Conservation (phyloP, 2,113 vertebrate species). For the Rhagologus leucostigma region DNA sequence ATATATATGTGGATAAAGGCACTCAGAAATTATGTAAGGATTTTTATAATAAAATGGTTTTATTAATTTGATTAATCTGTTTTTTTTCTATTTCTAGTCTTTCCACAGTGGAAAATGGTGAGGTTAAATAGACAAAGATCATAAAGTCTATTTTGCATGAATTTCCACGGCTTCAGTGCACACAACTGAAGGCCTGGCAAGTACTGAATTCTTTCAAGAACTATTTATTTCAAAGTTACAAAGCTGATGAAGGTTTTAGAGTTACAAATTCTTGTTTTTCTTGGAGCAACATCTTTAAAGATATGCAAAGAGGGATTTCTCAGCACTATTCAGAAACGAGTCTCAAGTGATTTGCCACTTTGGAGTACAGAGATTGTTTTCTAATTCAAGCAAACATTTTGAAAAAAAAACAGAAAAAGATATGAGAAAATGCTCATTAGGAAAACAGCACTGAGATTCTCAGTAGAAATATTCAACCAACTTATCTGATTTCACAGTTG, state of each 20-base stretch:
- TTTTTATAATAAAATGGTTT: neutral
- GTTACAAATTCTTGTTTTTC: slow-evolving; percentile 9
- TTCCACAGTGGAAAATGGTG: neutral
- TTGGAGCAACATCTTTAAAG: slow-evolving; percentile 38
- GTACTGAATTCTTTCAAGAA: neutral
- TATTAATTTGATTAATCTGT: neutral
- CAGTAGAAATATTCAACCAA: neutral
- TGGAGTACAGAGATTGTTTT: slow-evolving; percentile 1
- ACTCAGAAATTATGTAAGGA: neutral
- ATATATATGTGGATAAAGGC: neutral
- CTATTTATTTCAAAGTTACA: slow-evolving; percentile 18
- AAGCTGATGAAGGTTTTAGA: slow-evolving; percentile 6
- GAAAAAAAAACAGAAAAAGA: neutral
- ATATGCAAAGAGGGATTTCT: slow-evolving; percentile 40
- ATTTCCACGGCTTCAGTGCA: neutral
- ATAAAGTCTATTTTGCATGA: neutral
- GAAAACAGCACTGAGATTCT: neutral
- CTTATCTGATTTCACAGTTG: neutral
- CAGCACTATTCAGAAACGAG: neutral
- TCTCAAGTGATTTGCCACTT: slow-evolving; percentile 36
- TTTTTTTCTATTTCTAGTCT: neutral
- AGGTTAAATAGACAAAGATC: neutral
- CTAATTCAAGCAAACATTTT: slow-evolving; percentile 28
- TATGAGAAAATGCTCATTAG: slow-evolving; percentile 2
- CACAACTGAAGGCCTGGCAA: neutral